phyloP scores from a whole-genome alignment of 2,888 invertebrate genomes.

The Mechanitis mazaeus region DNA sequence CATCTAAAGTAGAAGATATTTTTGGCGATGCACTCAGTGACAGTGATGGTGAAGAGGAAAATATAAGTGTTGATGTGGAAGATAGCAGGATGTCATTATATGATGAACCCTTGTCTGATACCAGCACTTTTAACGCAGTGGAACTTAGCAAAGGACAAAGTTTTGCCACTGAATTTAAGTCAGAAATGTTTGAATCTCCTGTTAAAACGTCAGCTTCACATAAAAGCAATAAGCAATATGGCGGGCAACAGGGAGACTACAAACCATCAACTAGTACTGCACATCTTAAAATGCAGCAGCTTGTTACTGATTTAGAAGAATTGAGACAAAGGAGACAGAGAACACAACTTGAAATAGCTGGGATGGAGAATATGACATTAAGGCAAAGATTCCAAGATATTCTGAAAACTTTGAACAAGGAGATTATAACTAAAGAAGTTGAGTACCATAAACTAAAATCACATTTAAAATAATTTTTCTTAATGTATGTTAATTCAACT shows the following conservation, averaged over 20 bases:
- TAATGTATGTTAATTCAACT: neutral
- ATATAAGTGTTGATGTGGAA: constrained; percentile 86
- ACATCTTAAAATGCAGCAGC: constrained; percentile 76
- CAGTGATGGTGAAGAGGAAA: constrained; percentile 88
- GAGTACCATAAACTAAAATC: constrained; percentile 62
- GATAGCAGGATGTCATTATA: constrained; percentile 86
- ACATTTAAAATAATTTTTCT: constrained; percentile 13
- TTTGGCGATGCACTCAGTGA: constrained; percentile 96
- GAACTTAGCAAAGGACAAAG: constrained; percentile 30
- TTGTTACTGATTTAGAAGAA: constrained; percentile 86
- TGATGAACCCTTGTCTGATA: constrained; percentile 81
- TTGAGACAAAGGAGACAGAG: constrained; percentile 84
- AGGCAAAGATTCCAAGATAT: constrained; percentile 89
- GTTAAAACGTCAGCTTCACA: constrained; percentile 9
- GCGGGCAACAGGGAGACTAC: constrained; percentile 30
- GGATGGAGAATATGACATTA: constrained; percentile 91
- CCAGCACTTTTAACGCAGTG: constrained; percentile 49
- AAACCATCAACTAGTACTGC: constrained; percentile 40
- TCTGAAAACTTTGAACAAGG: constrained; percentile 85
- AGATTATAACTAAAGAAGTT: constrained; percentile 87
- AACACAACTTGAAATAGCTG: constrained; percentile 89
- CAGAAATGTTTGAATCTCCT: constrained; percentile 49
- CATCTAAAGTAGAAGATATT: constrained; percentile 80
- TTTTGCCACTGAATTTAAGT: constrained; percentile 54
- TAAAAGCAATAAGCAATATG: constrained; percentile 3